Percentiles rank a stretch among this genome's conserved stretches.
Evolutionary conservation across 2,113 vertebrate species (phyloP).

Genomic region (Aspiorhynchus laticeps): DNA sequence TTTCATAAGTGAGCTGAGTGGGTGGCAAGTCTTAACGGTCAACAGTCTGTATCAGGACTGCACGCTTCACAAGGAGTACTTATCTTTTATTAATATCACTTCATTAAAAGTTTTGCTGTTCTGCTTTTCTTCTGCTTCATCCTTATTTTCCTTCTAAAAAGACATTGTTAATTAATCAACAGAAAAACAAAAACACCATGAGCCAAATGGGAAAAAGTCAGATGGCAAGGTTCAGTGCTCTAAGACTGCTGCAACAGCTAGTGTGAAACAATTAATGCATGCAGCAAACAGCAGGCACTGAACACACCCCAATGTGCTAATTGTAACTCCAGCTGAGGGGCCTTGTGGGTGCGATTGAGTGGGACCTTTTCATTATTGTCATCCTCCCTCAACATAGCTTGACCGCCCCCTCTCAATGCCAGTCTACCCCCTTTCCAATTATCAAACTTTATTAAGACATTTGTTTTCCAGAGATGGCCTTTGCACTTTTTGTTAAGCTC

Average conservation of each 20-base stretch:
- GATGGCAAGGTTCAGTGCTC: conserved; percentile 48
- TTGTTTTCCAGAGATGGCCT: conserved; percentile 29
- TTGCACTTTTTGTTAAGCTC: conserved; percentile 1
- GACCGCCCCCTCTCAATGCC: not conserved
- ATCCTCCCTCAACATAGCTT: conserved; percentile 12
- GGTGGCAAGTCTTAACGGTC: conserved; percentile 22
- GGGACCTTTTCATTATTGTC: conserved; percentile 38
- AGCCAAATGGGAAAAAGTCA: conserved; percentile 45
- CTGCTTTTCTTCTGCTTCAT: not conserved
- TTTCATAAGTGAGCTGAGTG: conserved; percentile 45
- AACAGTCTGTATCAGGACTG: conserved; percentile 24
- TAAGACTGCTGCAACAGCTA: conserved; percentile 35
- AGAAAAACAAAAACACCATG: conserved; percentile 24
- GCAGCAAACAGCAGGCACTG: conserved; percentile 42
- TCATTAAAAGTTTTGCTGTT: conserved; percentile 47
- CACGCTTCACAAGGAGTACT: conserved; percentile 17
- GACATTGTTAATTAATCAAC: conserved; percentile 52
- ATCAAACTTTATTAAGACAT: conserved; percentile 38
- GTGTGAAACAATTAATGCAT: conserved; percentile 52
- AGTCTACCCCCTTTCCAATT: conserved; percentile 39
- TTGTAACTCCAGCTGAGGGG: conserved; percentile 56
- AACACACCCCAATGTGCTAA: conserved; percentile 48
- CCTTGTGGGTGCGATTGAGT: conserved; percentile 47
- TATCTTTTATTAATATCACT: conserved; percentile 51
- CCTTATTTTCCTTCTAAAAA: conserved; percentile 24